phyloP scores from a whole-genome alignment of 2,888 invertebrate genomes.

The Silvanus unidentatus region DNA sequence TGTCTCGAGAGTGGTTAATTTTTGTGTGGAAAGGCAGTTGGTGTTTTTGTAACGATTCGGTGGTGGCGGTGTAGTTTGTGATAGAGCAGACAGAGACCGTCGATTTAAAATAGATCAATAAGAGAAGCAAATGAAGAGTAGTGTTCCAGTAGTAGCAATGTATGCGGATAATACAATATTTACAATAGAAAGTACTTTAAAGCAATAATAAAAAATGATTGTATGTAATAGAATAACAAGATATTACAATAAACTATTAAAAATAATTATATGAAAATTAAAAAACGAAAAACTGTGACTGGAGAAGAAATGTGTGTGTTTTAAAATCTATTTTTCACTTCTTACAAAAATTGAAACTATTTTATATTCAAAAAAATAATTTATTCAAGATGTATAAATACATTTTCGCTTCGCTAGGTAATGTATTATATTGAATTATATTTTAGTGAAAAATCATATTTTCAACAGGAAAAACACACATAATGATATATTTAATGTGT shows the following conservation, averaged over 20 bases:
- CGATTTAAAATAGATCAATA: slow-evolving; percentile 11
- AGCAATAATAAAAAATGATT: slow-evolving; percentile 6
- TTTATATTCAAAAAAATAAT: too few relatives aligned
- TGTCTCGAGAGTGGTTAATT: too few relatives aligned
- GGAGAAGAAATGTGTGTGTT: neutral
- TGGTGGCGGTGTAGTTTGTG: too few relatives aligned
- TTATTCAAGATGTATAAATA: slow-evolving; percentile 22
- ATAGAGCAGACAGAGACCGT: slow-evolving; percentile 10
- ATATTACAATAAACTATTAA: neutral
- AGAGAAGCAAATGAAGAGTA: slow-evolving; percentile 9
- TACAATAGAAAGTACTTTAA: neutral
- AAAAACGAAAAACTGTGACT: neutral
- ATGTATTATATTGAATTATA: slow-evolving; percentile 13
- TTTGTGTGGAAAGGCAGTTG: too few relatives aligned
- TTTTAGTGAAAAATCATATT: slow-evolving; percentile 6
- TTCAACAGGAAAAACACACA: slow-evolving; percentile 3
- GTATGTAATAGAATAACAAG: neutral
- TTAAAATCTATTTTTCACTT: neutral
- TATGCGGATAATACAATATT: neutral
- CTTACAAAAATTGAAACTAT: neutral
- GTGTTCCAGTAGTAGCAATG: neutral
- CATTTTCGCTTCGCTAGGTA: slow-evolving; percentile 27
- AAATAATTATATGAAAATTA: slow-evolving; percentile 8
- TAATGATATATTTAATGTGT: neutral
- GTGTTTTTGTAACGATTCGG: too few relatives aligned